Evolutionary conservation across 1,140 invertebrate genomes (phyloP).

Genomic region (Pteromalus puparum): DNA sequence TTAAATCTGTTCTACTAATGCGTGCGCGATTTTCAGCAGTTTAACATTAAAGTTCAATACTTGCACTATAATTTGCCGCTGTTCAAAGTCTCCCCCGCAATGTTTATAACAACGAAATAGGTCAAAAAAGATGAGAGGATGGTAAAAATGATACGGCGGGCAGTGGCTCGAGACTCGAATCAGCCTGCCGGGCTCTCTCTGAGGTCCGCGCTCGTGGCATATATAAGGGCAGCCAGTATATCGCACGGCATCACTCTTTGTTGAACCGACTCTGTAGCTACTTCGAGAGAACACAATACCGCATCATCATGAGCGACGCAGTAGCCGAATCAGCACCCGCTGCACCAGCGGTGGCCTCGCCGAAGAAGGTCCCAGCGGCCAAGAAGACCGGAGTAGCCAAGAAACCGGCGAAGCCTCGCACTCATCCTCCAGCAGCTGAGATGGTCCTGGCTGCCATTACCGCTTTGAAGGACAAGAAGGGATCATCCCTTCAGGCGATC

Average conservation of each 20-base stretch:
- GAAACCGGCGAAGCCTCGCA: conserved; percentile 66
- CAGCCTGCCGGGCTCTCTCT: neutral
- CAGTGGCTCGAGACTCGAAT: neutral
- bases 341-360: neutral
- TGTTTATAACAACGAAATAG: neutral
- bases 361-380: conserved; percentile 56
- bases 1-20: neutral
- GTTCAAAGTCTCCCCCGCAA: neutral
- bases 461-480: conserved; percentile 77
- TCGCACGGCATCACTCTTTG: too few relatives aligned
- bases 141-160: neutral
- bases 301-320: conserved; percentile 37
- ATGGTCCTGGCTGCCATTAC: conserved; percentile 79
- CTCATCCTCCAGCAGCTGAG: conserved; percentile 74
- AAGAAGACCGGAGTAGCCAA: conserved; percentile 70
- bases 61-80: neutral
- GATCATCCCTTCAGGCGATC: conserved; percentile 79
- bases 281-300: neutral
- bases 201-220: conserved; percentile 18
- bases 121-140: neutral
- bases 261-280: too few relatives aligned
- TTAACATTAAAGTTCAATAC: neutral
- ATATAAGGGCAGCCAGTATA: too few relatives aligned
- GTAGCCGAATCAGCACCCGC: neutral
- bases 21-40: neutral